Percentiles rank a stretch among this genome's conserved stretches.
phyloP scores from a whole-genome alignment of 1,140 invertebrate genomes.

The Acromyrmex charruanus region DNA sequence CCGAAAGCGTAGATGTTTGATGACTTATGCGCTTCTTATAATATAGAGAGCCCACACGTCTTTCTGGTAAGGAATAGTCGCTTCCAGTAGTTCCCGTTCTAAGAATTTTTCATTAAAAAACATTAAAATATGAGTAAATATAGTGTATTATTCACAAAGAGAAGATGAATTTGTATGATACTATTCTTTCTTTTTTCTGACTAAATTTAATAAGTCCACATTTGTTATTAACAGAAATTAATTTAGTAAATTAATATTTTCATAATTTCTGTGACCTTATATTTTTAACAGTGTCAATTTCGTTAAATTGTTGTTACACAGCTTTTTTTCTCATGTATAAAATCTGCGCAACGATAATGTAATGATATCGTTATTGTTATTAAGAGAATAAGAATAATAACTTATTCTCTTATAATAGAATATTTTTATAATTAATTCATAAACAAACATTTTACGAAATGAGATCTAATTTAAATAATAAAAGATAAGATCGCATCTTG shows the following conservation, averaged over 20 bases:
- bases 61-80: constrained; percentile 87
- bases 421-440: neutral
- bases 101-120: constrained; percentile 63
- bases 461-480: neutral
- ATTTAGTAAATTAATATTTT: neutral
- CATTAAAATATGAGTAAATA: neutral
- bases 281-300: too few relatives aligned
- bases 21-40: constrained; percentile 86
- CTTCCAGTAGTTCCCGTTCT: constrained; percentile 89
- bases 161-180: neutral
- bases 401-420: neutral
- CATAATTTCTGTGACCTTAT: too few relatives aligned
- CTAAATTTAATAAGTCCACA: neutral
- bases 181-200: neutral
- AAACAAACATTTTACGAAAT: neutral
- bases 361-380: too few relatives aligned
- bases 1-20: constrained; percentile 87
- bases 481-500: neutral
- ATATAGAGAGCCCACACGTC: constrained; percentile 86
- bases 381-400: too few relatives aligned
- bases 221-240: neutral
- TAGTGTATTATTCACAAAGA: neutral
- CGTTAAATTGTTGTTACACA: too few relatives aligned
- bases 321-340: too few relatives aligned
- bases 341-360: too few relatives aligned